Evolutionary conservation across 2,797 vertebrate genomes (phyloP), one percentile per base, ranked within the genome.

Genomic region (Enteromius unitaeniatus): DNA sequence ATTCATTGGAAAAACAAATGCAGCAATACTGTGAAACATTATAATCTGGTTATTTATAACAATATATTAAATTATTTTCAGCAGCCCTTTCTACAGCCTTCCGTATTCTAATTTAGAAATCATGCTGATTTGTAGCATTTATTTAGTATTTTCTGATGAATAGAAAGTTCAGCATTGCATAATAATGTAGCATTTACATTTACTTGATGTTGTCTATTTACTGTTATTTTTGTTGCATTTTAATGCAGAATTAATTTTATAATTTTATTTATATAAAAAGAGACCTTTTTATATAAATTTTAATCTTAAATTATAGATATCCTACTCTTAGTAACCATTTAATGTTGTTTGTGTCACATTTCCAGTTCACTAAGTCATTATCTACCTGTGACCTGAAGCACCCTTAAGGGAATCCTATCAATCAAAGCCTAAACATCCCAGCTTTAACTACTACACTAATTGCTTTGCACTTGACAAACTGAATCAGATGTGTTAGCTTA

Each of bases 371-470:
- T 1, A 74, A 62, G 40, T 62, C 17, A 13, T 65, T 65, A 21
- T 42, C 21, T 15, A 28, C 55, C 49, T n/a, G 6, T 34, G 31
- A 40, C 5, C 13, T 82, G 15, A 74, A 51, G 80, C 55, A 64
- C 80, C 10, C 80, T 65, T 82, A 19, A 49, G 55, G 9, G 58
- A 51, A 74, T 17, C 69, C 42, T 49, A 58, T 64, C 26, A 64
- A 82, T 64, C 13, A 5, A 49, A 51, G 42, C 69, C 19, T 65
- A 37, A 82, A 74, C 69, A 81, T 58, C 31, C 21, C 7, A 51
- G 42, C 55, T 82, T 49, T 74, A 74, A 64, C 42, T 51, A 64
- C 26, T 19, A 34, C 42, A 64, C 69, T 74, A 74, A 74, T 74
- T 82, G 58, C 21, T 74, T 51, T 26, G 55, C 69, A 64, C 42